Conservation (phyloP, 1,140 invertebrate species). For the Mercenaria mercenaria region DNA sequence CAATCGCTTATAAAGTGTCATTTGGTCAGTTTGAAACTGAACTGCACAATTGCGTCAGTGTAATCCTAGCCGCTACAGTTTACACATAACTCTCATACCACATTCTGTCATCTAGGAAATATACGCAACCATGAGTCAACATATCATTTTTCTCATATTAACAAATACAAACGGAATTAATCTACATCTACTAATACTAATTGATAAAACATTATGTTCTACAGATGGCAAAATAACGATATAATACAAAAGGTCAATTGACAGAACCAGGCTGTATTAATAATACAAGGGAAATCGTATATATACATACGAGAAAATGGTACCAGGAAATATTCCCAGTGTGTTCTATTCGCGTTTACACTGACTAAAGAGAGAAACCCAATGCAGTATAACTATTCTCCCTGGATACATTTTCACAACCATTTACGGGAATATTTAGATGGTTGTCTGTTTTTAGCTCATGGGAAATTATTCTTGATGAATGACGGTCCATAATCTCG, state of each 20-base stretch:
- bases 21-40: background rate
- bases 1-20: background rate
- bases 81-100: no score
- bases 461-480: background rate
- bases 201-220: background rate
- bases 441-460: background rate
- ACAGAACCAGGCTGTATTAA: background rate
- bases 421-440: background rate
- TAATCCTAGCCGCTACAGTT: no score
- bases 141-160: no score
- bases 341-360: background rate
- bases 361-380: background rate
- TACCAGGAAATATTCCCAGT: background rate
- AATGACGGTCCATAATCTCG: background rate
- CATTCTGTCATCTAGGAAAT: no score
- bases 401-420: background rate
- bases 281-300: background rate
- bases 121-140: no score
- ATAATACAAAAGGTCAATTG: background rate
- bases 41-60: background rate
- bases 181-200: background rate
- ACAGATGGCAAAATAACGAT: background rate
- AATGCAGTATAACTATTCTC: background rate
- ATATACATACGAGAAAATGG: background rate
- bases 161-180: background rate